A percentile compares a stretch with the other conserved stretches of the same genome.
phyloP scores from a whole-genome alignment of 2,113 vertebrate genomes.

The Noturus placidus region DNA sequence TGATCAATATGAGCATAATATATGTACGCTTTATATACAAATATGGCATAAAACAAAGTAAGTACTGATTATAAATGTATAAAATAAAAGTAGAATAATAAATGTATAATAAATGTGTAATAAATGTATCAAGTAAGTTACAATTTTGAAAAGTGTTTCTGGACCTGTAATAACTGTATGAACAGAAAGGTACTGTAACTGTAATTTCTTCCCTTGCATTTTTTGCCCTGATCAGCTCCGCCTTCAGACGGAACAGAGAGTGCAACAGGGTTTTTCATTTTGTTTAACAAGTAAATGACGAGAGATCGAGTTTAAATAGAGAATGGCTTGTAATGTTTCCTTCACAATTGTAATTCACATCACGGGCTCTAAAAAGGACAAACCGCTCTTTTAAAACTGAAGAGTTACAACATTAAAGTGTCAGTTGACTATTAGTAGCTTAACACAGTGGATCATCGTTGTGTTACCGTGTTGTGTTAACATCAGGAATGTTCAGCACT shows the following conservation, averaged over 20 bases:
- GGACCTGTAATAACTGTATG: not conserved
- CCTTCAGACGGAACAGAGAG: not conserved
- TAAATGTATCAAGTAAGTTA: too few species aligned
- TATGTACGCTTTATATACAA: not conserved
- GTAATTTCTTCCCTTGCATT: not conserved
- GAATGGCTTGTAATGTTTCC: not conserved
- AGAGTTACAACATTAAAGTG: not conserved
- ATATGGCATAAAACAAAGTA: not conserved
- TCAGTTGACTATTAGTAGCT: not conserved
- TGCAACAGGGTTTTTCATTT: not conserved
- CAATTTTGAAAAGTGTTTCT: too few species aligned
- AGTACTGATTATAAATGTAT: not conserved
- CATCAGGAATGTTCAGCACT: constrained; percentile 24
- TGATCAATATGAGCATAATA: not conserved
- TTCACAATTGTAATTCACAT: not conserved
- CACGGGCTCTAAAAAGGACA: not conserved
- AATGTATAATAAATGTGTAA: too few species aligned
- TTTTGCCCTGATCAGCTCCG: not conserved
- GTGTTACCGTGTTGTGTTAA: not conserved
- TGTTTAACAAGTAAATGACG: not conserved
- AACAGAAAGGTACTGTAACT: not conserved
- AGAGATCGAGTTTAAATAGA: not conserved
- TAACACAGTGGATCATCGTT: constrained; percentile 47
- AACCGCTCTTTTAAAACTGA: not conserved
- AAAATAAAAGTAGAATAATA: too few species aligned